phyloP scores from a whole-genome alignment of 2,113 vertebrate species.

The Felis catus region F.catus_Fca126_mat1.0 CM031420.1:59505001-59505500 shows the following conservation, averaged over 20 bases:
- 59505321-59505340: slow-evolving; percentile 90
- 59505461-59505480: slow-evolving; percentile 80
- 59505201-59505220: slow-evolving; percentile 16
- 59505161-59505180: not conserved
- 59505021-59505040: slow-evolving; percentile 49
- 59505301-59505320: slow-evolving; percentile 88
- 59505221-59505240: slow-evolving; percentile 46
- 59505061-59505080: not conserved
- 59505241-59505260: slow-evolving; percentile 71
- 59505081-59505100: not conserved
- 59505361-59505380: slow-evolving; percentile 86
- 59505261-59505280: slow-evolving; percentile 80
- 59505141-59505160: slow-evolving; percentile 33
- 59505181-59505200: slow-evolving; percentile 18
- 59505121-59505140: not conserved
- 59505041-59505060: not conserved
- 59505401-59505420: slow-evolving; percentile 89
- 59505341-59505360: slow-evolving; percentile 90
- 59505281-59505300: slow-evolving; percentile 87
- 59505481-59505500: slow-evolving; percentile 64
- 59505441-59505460: slow-evolving; percentile 84
- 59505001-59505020: not conserved
- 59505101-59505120: not conserved
- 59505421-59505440: slow-evolving; percentile 76
- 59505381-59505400: slow-evolving; percentile 89